Base-by-base conservation (phyloP, 1,140 invertebrate species). In the Lordiphosa stackelbergi region DNA sequence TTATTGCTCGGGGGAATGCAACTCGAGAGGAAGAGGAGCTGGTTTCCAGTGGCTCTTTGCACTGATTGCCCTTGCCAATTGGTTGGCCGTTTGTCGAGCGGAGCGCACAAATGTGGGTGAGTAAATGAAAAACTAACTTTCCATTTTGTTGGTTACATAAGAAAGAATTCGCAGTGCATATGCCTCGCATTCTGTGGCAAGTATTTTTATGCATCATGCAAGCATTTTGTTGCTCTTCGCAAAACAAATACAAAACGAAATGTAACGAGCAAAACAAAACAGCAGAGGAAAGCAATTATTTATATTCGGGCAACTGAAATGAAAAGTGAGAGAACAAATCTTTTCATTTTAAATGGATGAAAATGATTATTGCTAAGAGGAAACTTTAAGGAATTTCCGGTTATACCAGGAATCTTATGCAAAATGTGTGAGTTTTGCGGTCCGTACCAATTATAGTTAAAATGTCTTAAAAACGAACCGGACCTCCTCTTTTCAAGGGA, bases 241-340 rank as follows among this genome's bases (percentile, higher is more conserved):
- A 42, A 42, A 66, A 63, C 51, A 62, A 68, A 74, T 68, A 83
- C 68, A 75, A 83, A 83, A 83, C 77, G 72, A 68, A 81, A 83
- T 53, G 56, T 60, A 56, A 43, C 28, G 41, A 81, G 60, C 71
- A 81, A 77, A 81, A 81, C 78, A 83, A 62, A 83, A 62, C 3
- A 40, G 48, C 48, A 45, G 37, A 36, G 37, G 46, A 38, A 38
- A 35, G 28, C 28, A 3, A 2, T 31, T 41, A n/a, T 12, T 11
- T 41, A 38, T 37, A n/a, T 31, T 16, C 16, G 22, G 34, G 12
- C 10, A 1, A 10, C 16, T 36, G 28, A 58, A 43, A 37, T 51
- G 35, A 22, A 40, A 4, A 34, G 28, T 31, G 22, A 24, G 5
- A 2, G 0, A 31, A 5, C 2, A 31, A 31, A 31, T 2, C 7